phyloP scores from a whole-genome alignment of 2,113 vertebrate species.

The Gymnarchus niloticus region DNA sequence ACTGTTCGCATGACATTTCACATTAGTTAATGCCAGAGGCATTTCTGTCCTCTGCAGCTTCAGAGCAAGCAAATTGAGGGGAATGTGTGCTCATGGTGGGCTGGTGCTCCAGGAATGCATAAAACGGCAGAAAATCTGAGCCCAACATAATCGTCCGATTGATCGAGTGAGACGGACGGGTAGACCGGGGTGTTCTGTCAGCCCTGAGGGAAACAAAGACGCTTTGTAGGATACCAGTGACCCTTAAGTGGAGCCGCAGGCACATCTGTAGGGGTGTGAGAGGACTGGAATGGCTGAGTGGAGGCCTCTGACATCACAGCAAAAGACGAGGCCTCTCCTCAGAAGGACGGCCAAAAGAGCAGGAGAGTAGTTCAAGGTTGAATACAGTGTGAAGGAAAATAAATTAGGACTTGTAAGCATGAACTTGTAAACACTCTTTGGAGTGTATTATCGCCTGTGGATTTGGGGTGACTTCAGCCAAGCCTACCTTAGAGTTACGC shows the following conservation, averaged over 20 bases:
- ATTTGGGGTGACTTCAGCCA: neutral
- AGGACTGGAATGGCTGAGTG: neutral
- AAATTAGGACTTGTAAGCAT: neutral
- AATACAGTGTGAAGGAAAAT: neutral
- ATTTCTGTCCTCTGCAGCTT: constrained; percentile 35
- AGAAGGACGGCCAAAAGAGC: neutral
- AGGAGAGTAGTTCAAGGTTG: neutral
- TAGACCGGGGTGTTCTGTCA: constrained; percentile 23
- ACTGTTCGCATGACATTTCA: constrained; percentile 42
- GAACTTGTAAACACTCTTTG: neutral
- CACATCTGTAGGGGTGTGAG: constrained; percentile 21
- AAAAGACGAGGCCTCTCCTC: constrained; percentile 28
- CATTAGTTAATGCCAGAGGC: constrained; percentile 43
- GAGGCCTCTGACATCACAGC: constrained; percentile 37
- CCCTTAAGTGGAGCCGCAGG: constrained; percentile 34
- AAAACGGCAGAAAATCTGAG: constrained; percentile 1
- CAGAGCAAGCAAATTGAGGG: constrained; percentile 42
- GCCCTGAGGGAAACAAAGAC: constrained; percentile 35
- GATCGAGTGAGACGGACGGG: constrained; percentile 30
- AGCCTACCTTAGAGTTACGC: no score
- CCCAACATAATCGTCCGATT: constrained; percentile 31
- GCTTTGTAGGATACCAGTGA: constrained; percentile 31
- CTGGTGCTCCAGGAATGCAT: constrained; percentile 40
- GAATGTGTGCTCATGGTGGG: constrained; percentile 34
- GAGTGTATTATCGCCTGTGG: neutral